Conservation (phyloP, 2,888 invertebrate genomes). For the Stenoptilia bipunctidactyla region DNA sequence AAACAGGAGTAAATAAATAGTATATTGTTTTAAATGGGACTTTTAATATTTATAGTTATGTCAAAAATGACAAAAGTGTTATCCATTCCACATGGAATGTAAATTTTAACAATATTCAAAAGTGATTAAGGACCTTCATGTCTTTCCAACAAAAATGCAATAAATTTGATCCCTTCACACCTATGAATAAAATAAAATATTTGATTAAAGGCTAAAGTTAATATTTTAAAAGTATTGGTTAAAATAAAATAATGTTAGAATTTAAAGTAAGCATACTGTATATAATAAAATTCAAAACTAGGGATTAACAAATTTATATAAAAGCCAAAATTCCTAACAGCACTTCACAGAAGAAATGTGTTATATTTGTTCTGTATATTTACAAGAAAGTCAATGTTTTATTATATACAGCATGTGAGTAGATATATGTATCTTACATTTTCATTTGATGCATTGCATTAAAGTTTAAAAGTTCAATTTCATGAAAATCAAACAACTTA, state of each 20-base stretch:
- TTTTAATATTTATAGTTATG: constrained; percentile 42
- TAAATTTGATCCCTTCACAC: background rate
- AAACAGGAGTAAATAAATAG: constrained; percentile 28
- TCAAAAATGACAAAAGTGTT: constrained; percentile 57
- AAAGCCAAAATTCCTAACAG: too few relatives aligned
- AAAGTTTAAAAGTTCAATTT: constrained; percentile 64
- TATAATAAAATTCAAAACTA: too few relatives aligned
- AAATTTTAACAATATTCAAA: constrained; percentile 1
- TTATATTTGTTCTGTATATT: background rate
- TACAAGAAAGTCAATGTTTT: constrained; percentile 3
- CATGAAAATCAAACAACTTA: constrained; percentile 64
- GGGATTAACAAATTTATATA: too few relatives aligned
- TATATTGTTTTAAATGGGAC: constrained; percentile 23
- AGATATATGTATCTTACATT: constrained; percentile 67
- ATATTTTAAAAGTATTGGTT: too few relatives aligned
- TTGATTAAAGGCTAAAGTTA: too few relatives aligned
- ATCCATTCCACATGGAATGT: constrained; percentile 50
- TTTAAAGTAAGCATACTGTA: too few relatives aligned
- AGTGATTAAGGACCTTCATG: background rate
- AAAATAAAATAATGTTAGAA: too few relatives aligned
- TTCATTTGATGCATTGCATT: constrained; percentile 69
- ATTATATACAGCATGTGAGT: constrained; percentile 41
- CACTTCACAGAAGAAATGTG: too few relatives aligned
- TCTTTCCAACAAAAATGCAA: background rate
- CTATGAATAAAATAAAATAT: background rate